A percentile compares a stretch with the other conserved stretches of the same genome.
Evolutionary conservation across 2,888 invertebrate genomes (phyloP).

Genomic region (Theristus sp.): DNA sequence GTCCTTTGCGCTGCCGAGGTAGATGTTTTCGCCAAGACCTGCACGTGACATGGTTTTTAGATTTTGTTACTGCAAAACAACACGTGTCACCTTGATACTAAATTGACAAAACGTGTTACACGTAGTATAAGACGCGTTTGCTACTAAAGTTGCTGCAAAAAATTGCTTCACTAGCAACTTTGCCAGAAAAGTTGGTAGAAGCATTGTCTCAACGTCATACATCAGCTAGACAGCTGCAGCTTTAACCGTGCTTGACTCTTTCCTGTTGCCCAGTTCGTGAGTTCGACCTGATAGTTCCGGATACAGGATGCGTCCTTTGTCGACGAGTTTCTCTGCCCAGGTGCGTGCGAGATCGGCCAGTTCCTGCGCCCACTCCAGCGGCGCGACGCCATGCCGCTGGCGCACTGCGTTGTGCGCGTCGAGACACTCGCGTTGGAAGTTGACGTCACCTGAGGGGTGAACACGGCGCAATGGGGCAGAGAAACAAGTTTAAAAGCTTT

Average conservation of each 20-base stretch:
- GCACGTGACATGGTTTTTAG: neutral
- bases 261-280: too few relatives aligned
- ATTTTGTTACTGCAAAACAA: too few relatives aligned
- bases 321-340: conserved; percentile 25
- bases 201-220: too few relatives aligned
- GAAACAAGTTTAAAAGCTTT: too few relatives aligned
- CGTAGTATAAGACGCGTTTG: too few relatives aligned
- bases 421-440: conserved; percentile 25
- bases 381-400: conserved; percentile 16
- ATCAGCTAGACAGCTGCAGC: too few relatives aligned
- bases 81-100: neutral
- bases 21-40: conserved; percentile 26
- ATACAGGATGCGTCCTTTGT: conserved; percentile 22
- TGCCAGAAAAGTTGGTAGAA: neutral
- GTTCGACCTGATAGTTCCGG: conserved; percentile 26
- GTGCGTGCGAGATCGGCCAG: conserved; percentile 24
- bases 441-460: conserved; percentile 20
- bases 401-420: conserved; percentile 24
- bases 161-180: neutral
- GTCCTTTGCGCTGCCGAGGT: conserved; percentile 14
- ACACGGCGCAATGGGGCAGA: too few relatives aligned
- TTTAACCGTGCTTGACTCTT: too few relatives aligned
- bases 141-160: too few relatives aligned
- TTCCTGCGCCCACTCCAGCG: conserved; percentile 23
- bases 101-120: too few relatives aligned